phyloP scores from a whole-genome alignment of 1,140 invertebrate species.

The Littorina saxatilis region DNA sequence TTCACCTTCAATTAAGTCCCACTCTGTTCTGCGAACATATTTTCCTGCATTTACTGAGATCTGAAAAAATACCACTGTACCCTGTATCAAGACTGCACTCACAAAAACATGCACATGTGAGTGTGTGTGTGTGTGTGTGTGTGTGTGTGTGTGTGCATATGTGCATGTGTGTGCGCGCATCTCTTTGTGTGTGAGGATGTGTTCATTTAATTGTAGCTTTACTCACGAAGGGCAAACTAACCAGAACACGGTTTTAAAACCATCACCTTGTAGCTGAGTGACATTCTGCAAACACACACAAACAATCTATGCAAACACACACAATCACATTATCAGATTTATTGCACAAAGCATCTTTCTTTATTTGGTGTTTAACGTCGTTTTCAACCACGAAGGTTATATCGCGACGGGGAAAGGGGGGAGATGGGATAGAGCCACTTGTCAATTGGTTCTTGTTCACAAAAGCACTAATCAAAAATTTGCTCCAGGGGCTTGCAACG shows the following conservation, averaged over 20 bases:
- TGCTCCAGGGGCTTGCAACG: too few species aligned
- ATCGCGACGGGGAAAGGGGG: too few species aligned
- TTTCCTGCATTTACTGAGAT: not conserved
- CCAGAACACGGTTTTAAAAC: not conserved
- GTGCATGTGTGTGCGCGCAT: not conserved
- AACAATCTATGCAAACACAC: too few species aligned
- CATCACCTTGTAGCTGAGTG: not conserved
- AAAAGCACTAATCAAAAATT: too few species aligned
- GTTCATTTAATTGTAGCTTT: not conserved
- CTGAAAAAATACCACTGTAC: not conserved
- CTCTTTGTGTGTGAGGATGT: not conserved
- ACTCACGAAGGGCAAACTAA: not conserved
- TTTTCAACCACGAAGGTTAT: too few species aligned
- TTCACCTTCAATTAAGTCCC: not conserved
- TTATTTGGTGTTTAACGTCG: too few species aligned
- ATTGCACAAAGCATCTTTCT: too few species aligned
- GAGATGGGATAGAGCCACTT: too few species aligned
- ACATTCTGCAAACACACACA: not conserved
- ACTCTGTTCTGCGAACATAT: not conserved
- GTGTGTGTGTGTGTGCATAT: not conserved
- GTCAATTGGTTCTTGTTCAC: too few species aligned
- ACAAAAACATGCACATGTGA: not conserved
- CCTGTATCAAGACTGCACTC: not conserved
- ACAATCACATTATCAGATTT: too few species aligned
- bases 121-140: conserved; percentile 2